Evolutionary conservation across 2,888 invertebrate genomes (phyloP).

Genomic region (Rhagonycha fulva): DNA sequence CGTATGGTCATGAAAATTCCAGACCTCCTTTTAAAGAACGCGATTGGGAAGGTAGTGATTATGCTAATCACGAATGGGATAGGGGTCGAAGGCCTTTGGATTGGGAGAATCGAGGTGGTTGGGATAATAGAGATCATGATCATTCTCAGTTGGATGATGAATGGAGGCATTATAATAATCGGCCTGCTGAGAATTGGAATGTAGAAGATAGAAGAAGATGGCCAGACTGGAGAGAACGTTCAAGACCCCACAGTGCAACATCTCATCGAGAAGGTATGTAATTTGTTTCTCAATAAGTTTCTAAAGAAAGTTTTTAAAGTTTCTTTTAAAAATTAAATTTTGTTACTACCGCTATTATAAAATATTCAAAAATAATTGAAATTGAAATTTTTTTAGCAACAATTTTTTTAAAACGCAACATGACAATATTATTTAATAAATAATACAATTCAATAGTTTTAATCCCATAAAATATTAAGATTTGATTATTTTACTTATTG

Average conservation of each 20-base stretch:
- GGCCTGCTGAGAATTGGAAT: constrained; percentile 50
- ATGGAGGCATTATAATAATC: constrained; percentile 49
- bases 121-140: constrained; percentile 50
- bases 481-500: background rate
- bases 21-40: constrained; percentile 43
- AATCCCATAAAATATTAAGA: background rate
- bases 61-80: constrained; percentile 56
- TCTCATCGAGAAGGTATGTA: constrained; percentile 47
- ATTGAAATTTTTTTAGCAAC: too few species aligned
- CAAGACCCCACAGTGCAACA: constrained; percentile 55
- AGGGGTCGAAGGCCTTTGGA: constrained; percentile 58
- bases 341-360: too few species aligned
- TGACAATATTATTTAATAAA: too few species aligned
- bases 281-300: too few species aligned
- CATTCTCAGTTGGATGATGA: constrained; percentile 48
- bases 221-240: constrained; percentile 53
- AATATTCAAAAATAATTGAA: too few species aligned
- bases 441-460: background rate
- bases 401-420: too few species aligned
- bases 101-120: constrained; percentile 56
- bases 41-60: constrained; percentile 50
- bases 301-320: too few species aligned
- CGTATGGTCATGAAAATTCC: constrained; percentile 45
- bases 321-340: too few species aligned
- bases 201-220: constrained; percentile 62